Evolutionary conservation across 2,797 vertebrate species (phyloP), one percentile per base, ranked within the genome.

Genomic region (Karalla daura): DNA sequence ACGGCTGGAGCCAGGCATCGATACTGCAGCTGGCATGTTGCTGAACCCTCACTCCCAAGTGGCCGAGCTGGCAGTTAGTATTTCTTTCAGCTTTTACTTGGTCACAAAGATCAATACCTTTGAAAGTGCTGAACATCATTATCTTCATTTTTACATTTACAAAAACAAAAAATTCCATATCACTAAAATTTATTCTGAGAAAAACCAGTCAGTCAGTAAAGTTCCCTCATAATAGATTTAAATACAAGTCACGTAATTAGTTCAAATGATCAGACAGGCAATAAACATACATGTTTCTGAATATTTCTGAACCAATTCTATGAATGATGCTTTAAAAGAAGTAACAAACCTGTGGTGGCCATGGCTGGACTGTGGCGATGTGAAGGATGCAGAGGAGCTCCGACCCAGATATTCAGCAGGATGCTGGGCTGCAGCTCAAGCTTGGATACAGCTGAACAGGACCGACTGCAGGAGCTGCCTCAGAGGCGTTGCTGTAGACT

Each of bases 281-380:
- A 25, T 8, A 33, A 44, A 2, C 10, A 46, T 32, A 39, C 7
- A 53, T n/a, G 8, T 3, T 28, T 15, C 56, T 5, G 20, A 37
- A 3, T 13, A 39, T 8, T 61, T 21, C 14, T 1, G 3, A 46
- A 4, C 12, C 6, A n/a, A n/a, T n/a, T n/a, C n/a, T n/a, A n/a
- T 11, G 14, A 18, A 20, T 36, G 14, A 44, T 18, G 1, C 2
- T 3, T 60, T 13, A 24, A 49, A 24, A 70, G 14, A 33, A 56
- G 8, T 9, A 61, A 46, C 92, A 62, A 84, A 95, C 94, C 94
- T 93, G 89, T 66, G 58, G 89, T 78, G 37, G 86, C 63, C 94
- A 95, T 95, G 77, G 65, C 88, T 90, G 88, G 84, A 58, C 70
- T 71, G 72, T 46, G 67, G 78, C 53, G 81, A 77, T 64, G 70